Evolutionary conservation across 2,888 invertebrate genomes (phyloP).

Genomic region (Galerucella nymphaeae): DNA sequence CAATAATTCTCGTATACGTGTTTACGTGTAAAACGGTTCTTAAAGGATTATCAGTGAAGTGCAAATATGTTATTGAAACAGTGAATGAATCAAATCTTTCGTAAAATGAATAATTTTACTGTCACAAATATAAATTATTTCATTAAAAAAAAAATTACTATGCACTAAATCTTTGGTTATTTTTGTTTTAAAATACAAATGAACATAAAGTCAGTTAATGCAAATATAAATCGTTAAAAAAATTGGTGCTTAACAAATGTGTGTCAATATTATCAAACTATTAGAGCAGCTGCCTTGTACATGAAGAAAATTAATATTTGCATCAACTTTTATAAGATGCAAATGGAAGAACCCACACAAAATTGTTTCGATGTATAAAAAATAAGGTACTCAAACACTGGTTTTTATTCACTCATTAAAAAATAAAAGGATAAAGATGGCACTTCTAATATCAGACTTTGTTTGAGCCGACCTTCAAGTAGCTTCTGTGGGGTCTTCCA

Average conservation of each 20-base stretch:
- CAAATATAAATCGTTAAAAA: background rate
- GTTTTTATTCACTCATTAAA: conserved; percentile 10
- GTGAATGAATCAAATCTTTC: background rate
- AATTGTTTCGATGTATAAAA: background rate
- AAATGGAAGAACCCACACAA: too few relatives aligned
- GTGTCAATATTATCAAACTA: background rate
- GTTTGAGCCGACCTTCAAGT: conserved; percentile 27
- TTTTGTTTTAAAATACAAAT: background rate
- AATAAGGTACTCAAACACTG: background rate
- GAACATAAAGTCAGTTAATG: background rate
- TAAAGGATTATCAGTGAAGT: too few relatives aligned
- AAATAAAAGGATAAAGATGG: conserved; percentile 27
- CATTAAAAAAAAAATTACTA: background rate
- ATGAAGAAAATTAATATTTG: background rate
- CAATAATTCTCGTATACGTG: too few relatives aligned
- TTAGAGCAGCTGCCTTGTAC: too few relatives aligned
- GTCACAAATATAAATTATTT: background rate
- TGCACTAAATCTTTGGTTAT: background rate
- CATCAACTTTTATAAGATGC: background rate
- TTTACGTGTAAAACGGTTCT: too few relatives aligned
- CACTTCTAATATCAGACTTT: conserved; percentile 38
- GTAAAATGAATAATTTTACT: background rate
- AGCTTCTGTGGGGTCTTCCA: conserved; percentile 70
- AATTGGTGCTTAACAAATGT: background rate
- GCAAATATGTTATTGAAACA: too few relatives aligned